A percentile compares a stretch with the other conserved stretches of the same genome.
Evolutionary conservation across 1,140 invertebrate species (phyloP).

Genomic region (Drosophila kikkawai): DNA sequence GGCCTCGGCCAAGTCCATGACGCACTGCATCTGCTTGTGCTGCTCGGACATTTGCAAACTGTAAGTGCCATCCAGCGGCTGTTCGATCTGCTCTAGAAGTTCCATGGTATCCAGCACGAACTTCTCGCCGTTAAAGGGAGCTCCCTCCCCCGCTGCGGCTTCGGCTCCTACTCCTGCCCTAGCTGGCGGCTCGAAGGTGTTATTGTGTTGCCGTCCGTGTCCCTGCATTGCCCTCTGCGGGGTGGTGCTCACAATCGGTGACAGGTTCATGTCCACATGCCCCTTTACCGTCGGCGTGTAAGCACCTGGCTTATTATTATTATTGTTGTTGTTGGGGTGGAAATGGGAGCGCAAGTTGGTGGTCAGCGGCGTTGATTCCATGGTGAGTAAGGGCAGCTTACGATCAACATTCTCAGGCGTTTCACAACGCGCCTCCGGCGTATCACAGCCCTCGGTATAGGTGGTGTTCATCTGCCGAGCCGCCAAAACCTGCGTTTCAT

Average conservation of each 20-base stretch:
- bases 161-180: conserved; percentile 1
- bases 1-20: conserved; percentile 74
- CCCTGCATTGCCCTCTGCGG: conserved; percentile 25
- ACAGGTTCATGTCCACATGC: conserved; percentile 65
- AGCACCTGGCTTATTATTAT: conserved; percentile 50
- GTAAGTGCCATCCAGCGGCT: conserved; percentile 63
- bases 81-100: conserved; percentile 74
- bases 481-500: conserved; percentile 59
- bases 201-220: conserved; percentile 9
- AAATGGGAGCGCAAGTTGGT: conserved; percentile 44
- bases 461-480: conserved; percentile 67
- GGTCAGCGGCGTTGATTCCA: conserved; percentile 74
- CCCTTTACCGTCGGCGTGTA: conserved; percentile 63
- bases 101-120: conserved; percentile 62
- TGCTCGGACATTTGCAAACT: conserved; percentile 54
- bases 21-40: conserved; percentile 73
- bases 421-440: conserved; percentile 73
- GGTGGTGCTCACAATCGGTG: conserved; percentile 66
- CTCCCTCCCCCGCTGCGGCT: neutral
- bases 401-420: conserved; percentile 73
- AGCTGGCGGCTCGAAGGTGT: conserved; percentile 32
- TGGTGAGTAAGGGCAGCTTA: conserved; percentile 47
- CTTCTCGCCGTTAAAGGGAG: conserved; percentile 44
- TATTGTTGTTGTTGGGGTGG: conserved; percentile 44
- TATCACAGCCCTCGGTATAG: conserved; percentile 67